Base-by-base conservation (phyloP, 64 coral and sea anemone species). In the Montipora capricornis region DNA sequence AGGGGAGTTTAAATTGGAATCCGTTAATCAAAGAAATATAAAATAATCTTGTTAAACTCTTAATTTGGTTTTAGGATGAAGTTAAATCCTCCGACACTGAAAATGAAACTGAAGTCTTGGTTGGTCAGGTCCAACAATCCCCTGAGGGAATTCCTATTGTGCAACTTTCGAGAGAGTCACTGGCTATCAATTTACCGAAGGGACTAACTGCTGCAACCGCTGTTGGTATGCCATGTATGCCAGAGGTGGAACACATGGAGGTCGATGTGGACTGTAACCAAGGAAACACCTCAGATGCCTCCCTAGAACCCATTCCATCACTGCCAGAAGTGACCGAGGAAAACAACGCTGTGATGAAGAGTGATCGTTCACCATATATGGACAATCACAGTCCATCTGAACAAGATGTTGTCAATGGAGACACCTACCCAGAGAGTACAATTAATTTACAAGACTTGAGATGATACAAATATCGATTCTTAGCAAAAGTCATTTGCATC, bases 21-120 rank as follows among this genome's bases (percentile, higher is more conserved):
- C 53, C 53, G 1, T 57, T 11, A 57, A 57, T 57, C 6, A 57
- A 8, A 57, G 6, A 57, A 8, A 11, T 8, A 57, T 57, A 57
- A 57, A 11, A 8, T 57, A 37, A 57, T 11, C 6, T 57, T 57
- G 53, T 57, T 11, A 14, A 16, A 16, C 29, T 14, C 73, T 26
- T 57, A 9, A 47, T 24, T 52, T 79, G 55, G 15, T 78, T 79
- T 68, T 26, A 86, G 82, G 82, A 71, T 71, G 82, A 86, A 86
- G 19, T 86, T 14, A 86, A 86, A 19, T 98, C 96, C 7, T 98
- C 96, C 2, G 96, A 98, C 77, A 83, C 93, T 82, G 96, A 98
- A 77, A 86, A 93, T 4, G 96, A 98, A 48, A 75, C 24, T 90
- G 93, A 95, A 47, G 80, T 81, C 6, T 84, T 90, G 4, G 73